phyloP scores from a whole-genome alignment of 2,888 invertebrate genomes.

The Micoletzkya japonica region DNA sequence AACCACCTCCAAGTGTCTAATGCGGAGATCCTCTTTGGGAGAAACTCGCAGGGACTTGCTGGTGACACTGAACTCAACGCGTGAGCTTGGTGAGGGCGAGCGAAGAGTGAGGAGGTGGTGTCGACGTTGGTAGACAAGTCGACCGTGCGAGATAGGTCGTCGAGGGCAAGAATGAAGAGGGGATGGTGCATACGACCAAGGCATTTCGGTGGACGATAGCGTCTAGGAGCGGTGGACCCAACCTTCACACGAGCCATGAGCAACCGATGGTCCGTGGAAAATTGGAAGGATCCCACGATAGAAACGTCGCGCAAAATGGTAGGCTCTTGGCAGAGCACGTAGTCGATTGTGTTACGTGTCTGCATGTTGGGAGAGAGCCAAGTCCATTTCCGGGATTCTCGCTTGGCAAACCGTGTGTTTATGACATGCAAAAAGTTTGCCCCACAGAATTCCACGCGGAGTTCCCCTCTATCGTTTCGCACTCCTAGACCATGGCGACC shows the following conservation, averaged over 20 bases:
- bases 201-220: too few species aligned
- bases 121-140: too few species aligned
- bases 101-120: too few species aligned
- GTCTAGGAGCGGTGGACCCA: too few species aligned
- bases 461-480: not conserved
- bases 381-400: not conserved
- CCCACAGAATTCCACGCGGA: not conserved
- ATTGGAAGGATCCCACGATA: not conserved
- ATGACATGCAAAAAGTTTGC: not conserved
- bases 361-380: not conserved
- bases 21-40: not conserved
- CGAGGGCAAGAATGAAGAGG: too few species aligned
- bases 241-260: slow-evolving; percentile 6
- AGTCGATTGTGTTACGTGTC: slow-evolving; percentile 2
- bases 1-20: not conserved
- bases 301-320: slow-evolving; percentile 3
- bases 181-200: too few species aligned
- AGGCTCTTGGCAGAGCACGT: not conserved
- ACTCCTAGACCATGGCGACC: not conserved
- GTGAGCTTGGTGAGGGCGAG: not conserved
- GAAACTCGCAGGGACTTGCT: slow-evolving; percentile 1
- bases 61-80: not conserved
- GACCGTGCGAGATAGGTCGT: too few species aligned
- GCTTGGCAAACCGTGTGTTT: not conserved
- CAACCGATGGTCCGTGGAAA: not conserved